Base-by-base conservation (phyloP, 2,888 invertebrate species). In the Machimus atricapillus region DNA sequence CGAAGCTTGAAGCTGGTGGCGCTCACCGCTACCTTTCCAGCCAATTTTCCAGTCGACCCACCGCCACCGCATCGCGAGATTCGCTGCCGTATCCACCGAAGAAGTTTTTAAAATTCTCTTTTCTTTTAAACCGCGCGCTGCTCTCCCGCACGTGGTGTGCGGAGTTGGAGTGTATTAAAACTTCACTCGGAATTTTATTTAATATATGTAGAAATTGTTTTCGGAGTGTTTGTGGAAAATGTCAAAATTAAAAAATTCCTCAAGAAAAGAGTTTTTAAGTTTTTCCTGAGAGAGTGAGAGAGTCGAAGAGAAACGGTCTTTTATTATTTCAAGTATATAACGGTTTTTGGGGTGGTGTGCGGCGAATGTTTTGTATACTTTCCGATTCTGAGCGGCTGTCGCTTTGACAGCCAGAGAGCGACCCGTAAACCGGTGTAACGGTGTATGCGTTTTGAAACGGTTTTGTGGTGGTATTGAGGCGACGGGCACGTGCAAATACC, bases 291-390 rank as follows among this genome's bases (percentile, higher is more conserved):
- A 19, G 52, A 16, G 46, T n/a, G 81, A 27, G 23, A 56, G 81
- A 19, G 31, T n/a, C n/a, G 14, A 46, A 46, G 76, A 34, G 74
- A 43, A n/a, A n/a, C n/a, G 9, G 12, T 0, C 19, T n/a, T 19
- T n/a, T 19, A 40, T 40, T 12, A 40, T 56, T 56, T 56, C 16
- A 31, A 74, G 85, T 85, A 85, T 74, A 85, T 85, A 86, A 86
- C 43, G 9, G 14, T 19, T 46, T n/a, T 52, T 5, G 1, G 7
- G 4, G 1, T n/a, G 86, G 86, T 86, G 74, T 87, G 82, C 37
- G 88, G 79, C 58, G 40, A 87, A 87, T 88, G 88, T 88, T 88
- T 88, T 88, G 88, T 88, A 88, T 88, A 88, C 87, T 88, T 82
- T 46, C 23, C 66, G 66, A 9, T n/a, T 2, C 27, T 0, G 27